Conservation (phyloP, 2,113 vertebrate genomes). For the Chamaetylas fuelleborni region DNA sequence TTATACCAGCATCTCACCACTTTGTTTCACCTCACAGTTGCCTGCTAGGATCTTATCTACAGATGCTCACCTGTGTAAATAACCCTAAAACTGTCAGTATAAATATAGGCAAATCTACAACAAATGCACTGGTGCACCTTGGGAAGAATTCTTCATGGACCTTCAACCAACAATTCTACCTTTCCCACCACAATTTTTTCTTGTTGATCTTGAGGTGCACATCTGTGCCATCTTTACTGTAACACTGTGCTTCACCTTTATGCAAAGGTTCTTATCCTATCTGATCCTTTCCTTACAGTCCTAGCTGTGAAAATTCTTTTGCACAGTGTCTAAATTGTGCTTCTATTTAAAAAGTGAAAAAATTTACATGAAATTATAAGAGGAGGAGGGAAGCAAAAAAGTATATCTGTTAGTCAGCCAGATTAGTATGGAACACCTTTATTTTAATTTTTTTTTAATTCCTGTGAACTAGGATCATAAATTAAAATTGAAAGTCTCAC, state of each 20-base stretch:
- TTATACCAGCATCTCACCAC: not conserved
- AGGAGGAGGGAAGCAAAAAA: not conserved
- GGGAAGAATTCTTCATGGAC: constrained; percentile 20
- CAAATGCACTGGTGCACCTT: not conserved
- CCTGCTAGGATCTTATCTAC: not conserved
- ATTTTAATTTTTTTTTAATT: not conserved
- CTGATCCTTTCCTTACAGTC: not conserved
- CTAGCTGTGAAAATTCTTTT: not conserved
- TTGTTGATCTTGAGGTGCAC: constrained; percentile 31
- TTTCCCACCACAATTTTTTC: not conserved
- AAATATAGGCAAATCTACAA: not conserved
- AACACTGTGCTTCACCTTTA: not conserved
- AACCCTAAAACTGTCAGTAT: not conserved
- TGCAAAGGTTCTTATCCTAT: not conserved
- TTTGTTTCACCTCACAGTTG: not conserved
- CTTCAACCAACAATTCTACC: not conserved
- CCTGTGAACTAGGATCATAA: not conserved
- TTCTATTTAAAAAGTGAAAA: not conserved
- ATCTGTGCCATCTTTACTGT: not conserved
- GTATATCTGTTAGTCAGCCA: not conserved
- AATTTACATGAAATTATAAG: not conserved
- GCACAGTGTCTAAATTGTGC: not conserved
- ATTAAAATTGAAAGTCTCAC: not conserved
- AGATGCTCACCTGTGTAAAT: constrained; percentile 22
- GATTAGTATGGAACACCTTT: not conserved